These are phyloP conservation scores for Haplochromis burtoni DNA, from an alignment of 2,113 vertebrate genomes.

Conservation along the genomic window DNA sequence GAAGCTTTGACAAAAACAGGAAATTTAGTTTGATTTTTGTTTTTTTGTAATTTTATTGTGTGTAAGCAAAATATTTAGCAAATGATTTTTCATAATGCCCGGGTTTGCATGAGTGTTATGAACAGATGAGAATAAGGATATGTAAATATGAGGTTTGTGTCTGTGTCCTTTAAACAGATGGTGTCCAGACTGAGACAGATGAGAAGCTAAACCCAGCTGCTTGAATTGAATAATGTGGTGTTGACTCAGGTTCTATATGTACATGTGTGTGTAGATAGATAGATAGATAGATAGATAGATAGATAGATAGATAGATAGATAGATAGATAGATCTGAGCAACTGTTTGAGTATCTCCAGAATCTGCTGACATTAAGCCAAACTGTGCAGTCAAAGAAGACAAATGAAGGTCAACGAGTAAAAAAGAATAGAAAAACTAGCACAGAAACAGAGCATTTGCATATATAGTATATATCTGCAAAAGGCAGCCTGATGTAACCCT, in stretches of 20 bases:
- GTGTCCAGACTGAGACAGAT: constrained; percentile 47
- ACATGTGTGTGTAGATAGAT: too few species aligned
- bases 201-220: constrained; percentile 14
- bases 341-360: not conserved
- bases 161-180: constrained; percentile 56
- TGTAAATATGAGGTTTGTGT: constrained; percentile 20
- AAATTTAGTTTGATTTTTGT: not conserved
- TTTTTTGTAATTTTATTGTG: not conserved
- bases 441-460: not conserved
- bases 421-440: not conserved
- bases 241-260: not conserved
- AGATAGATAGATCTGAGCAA: not conserved
- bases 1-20: not conserved
- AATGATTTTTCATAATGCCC: not conserved
- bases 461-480: not conserved
- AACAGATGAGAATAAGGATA: constrained; percentile 39
- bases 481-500: not conserved
- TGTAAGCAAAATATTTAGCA: not conserved
- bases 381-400: not conserved
- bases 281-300: rapidly evolving
- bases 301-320: rapidly evolving
- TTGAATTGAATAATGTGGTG: not conserved
- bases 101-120: not conserved
- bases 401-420: not conserved
- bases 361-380: not conserved